These are phyloP conservation scores for Callopanchax toddi DNA, from an alignment of 2,113 vertebrate genomes.

Conservation along the genomic window DNA sequence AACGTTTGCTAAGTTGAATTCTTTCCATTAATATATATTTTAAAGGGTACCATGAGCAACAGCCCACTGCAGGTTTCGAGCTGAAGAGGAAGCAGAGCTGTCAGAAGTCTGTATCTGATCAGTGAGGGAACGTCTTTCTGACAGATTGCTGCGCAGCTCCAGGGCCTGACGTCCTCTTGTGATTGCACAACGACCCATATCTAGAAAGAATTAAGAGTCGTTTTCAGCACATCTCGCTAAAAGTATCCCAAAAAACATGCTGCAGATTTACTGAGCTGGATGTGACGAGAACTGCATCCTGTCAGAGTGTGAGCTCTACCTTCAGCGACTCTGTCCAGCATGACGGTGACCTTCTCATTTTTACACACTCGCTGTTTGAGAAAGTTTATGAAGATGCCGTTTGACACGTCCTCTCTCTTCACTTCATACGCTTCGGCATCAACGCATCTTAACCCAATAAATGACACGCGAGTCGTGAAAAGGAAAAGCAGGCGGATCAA, in stretches of 20 bases:
- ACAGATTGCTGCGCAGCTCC: slow-evolving; percentile 89
- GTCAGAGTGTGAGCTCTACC: slow-evolving; percentile 71
- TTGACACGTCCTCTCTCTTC: slow-evolving; percentile 80
- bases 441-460: slow-evolving; percentile 73
- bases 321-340: slow-evolving; percentile 88
- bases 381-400: slow-evolving; percentile 86
- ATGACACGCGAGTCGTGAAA: neutral
- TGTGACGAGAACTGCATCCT: neutral
- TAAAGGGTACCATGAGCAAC: slow-evolving; percentile 80
- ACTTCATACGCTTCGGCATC: slow-evolving; percentile 89
- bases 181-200: slow-evolving; percentile 86
- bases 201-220: slow-evolving; percentile 51
- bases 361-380: slow-evolving; percentile 85
- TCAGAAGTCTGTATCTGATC: slow-evolving; percentile 72
- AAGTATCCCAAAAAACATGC: neutral
- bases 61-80: slow-evolving; percentile 87
- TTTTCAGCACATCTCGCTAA: neutral
- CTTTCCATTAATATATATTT: neutral
- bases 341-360: slow-evolving; percentile 87
- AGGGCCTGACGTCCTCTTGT: slow-evolving; percentile 85
- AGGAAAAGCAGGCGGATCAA: neutral
- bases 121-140: slow-evolving; percentile 83
- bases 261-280: neutral
- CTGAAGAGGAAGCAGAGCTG: slow-evolving; percentile 73
- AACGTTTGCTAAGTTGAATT: neutral